Conservation (phyloP, 2,113 vertebrate genomes). For the Halichoeres trimaculatus region DNA sequence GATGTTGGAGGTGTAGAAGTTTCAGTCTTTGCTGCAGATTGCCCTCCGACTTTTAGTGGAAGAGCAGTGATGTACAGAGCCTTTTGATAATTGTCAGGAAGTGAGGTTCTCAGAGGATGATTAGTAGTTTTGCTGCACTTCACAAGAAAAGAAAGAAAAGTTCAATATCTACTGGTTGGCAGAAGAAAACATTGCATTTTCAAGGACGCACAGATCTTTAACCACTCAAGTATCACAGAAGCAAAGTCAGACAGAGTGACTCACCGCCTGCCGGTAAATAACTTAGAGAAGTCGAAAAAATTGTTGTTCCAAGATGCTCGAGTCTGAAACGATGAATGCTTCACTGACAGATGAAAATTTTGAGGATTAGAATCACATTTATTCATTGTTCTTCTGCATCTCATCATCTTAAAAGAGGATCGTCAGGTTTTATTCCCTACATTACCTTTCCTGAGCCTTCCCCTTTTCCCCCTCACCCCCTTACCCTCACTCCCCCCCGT, state of each 20-base stretch:
- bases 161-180: conserved; percentile 20
- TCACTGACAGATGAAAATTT: conserved; percentile 14
- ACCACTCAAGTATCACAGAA: conserved; percentile 38
- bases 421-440: no score
- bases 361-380: conserved; percentile 16
- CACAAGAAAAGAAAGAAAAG: conserved; percentile 24
- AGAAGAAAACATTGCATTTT: conserved; percentile 44
- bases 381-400: neutral
- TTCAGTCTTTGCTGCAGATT: conserved; percentile 1
- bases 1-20: neutral
- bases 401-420: no score
- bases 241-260: conserved; percentile 63
- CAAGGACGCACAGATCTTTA: conserved; percentile 54
- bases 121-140: conserved; percentile 25
- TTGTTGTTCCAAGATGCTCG: conserved; percentile 40
- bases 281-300: conserved; percentile 33
- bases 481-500: neutral
- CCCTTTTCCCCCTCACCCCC: neutral
- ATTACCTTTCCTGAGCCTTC: neutral
- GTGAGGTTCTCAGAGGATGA: conserved; percentile 8
- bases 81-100: neutral
- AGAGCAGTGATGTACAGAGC: neutral
- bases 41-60: neutral
- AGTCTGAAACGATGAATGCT: conserved; percentile 21
- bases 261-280: conserved; percentile 52